phyloP scores from a whole-genome alignment of 2,888 invertebrate genomes.

The Amphipoea oculea region DNA sequence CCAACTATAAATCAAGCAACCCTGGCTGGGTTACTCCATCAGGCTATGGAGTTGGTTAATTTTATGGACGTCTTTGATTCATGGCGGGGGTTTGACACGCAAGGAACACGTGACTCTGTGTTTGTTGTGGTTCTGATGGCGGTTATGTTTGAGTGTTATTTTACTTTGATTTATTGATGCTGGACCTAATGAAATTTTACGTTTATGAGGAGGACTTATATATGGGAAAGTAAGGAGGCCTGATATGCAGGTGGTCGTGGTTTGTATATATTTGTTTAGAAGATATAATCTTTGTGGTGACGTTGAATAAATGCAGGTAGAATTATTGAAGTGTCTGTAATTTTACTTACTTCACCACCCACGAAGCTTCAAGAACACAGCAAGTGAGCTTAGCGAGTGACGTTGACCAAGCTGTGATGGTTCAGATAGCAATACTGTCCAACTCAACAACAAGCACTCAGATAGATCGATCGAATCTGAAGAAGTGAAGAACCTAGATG shows the following conservation, averaged over 20 bases:
- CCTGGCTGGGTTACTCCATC: slow-evolving; percentile 19
- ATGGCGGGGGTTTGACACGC: slow-evolving; percentile 58
- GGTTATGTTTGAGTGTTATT: slow-evolving; percentile 37
- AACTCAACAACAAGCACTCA: background rate
- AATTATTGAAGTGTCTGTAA: background rate
- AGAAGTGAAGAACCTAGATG: background rate
- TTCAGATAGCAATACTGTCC: background rate
- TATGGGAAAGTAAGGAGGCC: background rate
- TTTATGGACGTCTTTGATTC: slow-evolving; percentile 60
- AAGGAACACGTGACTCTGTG: slow-evolving; percentile 53
- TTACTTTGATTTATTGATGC: slow-evolving; percentile 28
- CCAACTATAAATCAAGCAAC: slow-evolving; percentile 57
- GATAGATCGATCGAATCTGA: background rate
- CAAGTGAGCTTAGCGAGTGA: background rate
- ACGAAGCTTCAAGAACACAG: background rate
- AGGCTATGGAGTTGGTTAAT: slow-evolving; percentile 58
- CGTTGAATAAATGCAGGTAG: background rate
- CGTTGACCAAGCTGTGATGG: background rate
- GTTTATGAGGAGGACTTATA: slow-evolving; percentile 14
- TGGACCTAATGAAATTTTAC: slow-evolving; percentile 32
- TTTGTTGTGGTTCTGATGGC: slow-evolving; percentile 42
- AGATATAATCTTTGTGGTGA: background rate
- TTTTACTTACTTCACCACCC: background rate
- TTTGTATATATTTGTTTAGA: background rate
- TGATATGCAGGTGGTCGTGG: background rate